These are phyloP conservation scores for Oikopleura dioica DNA, from an alignment of 23 tunicate species.

Conservation along the genomic window DNA sequence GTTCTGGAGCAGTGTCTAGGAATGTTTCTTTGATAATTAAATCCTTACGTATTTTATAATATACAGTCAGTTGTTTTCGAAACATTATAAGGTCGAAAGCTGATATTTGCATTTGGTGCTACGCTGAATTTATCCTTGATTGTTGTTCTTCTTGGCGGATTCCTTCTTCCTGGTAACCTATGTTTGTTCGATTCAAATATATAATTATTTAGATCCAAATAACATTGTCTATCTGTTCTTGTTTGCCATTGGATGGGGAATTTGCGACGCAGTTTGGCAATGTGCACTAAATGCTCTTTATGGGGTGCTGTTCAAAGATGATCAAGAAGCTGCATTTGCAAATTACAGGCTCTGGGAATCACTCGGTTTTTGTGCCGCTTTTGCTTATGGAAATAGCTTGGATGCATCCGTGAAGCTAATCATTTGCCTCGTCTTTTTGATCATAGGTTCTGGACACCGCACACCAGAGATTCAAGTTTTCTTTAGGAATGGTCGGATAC, in stretches of 20 bases:
- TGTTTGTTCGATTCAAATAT: too few species aligned
- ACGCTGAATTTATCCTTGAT: not conserved
- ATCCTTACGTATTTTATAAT: not conserved
- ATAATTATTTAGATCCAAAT: too few species aligned
- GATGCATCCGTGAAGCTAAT: conserved; percentile 28
- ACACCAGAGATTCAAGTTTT: too few species aligned
- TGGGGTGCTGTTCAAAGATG: conserved; percentile 30
- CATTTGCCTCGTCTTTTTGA: conserved; percentile 24
- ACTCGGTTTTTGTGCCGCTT: conserved; percentile 41
- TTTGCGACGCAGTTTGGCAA: not conserved
- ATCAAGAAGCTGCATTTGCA: conserved; percentile 52
- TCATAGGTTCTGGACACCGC: too few species aligned
- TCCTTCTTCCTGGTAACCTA: too few species aligned
- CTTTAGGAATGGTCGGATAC: too few species aligned
- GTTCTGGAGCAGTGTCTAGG: not conserved
- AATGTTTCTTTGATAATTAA: too few species aligned
- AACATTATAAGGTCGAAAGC: not conserved
- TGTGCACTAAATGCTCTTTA: conserved; percentile 23
- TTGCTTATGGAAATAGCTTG: conserved; percentile 35
- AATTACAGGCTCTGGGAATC: conserved; percentile 68
- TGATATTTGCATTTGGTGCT: not conserved
- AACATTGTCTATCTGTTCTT: not conserved
- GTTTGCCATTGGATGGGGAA: not conserved
- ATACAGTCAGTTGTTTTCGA: not conserved
- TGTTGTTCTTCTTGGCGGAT: too few species aligned